phyloP scores from a whole-genome alignment of 1,140 invertebrate genomes.

The Bilobella aurantiaca region DNA sequence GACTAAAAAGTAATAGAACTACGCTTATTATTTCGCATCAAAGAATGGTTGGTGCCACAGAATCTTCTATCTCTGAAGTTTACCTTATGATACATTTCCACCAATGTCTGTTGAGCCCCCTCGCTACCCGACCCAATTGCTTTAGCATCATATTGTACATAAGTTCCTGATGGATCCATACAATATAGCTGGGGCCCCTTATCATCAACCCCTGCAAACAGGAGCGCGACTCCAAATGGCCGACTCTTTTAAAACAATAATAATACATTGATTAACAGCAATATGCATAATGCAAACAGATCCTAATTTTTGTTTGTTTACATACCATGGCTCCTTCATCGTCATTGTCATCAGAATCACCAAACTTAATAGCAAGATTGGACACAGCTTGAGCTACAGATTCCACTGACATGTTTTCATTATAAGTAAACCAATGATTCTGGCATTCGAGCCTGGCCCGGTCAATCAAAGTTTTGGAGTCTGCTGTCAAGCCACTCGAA shows the following conservation, averaged over 20 bases:
- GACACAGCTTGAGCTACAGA: constrained; percentile 96
- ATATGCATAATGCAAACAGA: no score
- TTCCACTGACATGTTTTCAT: constrained; percentile 92
- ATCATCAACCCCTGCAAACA: constrained; percentile 77
- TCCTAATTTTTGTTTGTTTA: no score
- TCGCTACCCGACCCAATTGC: constrained; percentile 98
- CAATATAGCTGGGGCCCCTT: constrained; percentile 83
- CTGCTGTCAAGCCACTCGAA: constrained; percentile 95
- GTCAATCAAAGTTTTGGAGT: constrained; percentile 89
- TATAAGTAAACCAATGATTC: constrained; percentile 96
- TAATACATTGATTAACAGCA: no score
- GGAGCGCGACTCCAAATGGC: constrained; percentile 94
- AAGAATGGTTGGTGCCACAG: no score
- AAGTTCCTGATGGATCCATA: constrained; percentile 96
- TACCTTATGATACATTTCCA: constrained; percentile 75
- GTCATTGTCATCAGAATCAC: constrained; percentile 90
- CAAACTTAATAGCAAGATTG: constrained; percentile 96
- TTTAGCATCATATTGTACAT: constrained; percentile 95
- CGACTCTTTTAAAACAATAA: constrained; percentile 59
- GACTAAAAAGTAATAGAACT: constrained; percentile 51
- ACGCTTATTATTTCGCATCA: not conserved
- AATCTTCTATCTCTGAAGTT: no score
- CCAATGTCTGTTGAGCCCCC: constrained; percentile 93
- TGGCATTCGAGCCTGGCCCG: constrained; percentile 89
- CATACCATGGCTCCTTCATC: constrained; percentile 76